Evolutionary conservation across 23 tunicate species (phyloP), one percentile per base, ranked within the genome.

Genomic region (Diplosoma virens): DNA sequence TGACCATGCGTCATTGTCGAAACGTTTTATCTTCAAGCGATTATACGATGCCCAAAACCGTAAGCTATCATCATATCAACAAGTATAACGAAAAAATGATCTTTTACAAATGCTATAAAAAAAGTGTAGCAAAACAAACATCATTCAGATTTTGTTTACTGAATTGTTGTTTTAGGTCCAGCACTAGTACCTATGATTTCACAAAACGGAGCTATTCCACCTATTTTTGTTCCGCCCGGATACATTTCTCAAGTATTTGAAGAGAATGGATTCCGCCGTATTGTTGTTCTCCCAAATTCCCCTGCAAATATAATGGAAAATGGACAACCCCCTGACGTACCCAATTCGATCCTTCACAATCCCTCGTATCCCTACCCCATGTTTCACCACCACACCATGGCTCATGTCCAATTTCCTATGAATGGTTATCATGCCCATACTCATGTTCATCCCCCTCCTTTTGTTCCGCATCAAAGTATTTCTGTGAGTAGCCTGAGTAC

Each of bases 171-270:
- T 63, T 4, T 45, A 87, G 94, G 94, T 34, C 94, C 94, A 29
- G 94, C 94, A 41, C 82, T 80, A 37, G 94, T 87, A 30, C 94
- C 94, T 9, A 87, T 87, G 94, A 73, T 74, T 1, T 87, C 81
- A 34, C 81, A 78, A 23, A 81, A 81, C 36, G 94, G 94, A 0
- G 71, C 82, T 9, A 87, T 87, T 11, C 94, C 94, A 2, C 81
- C 94, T 14, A 87, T 87, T 34, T 67, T 80, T 72, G 86, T 81
- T 58, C 94, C 94, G 1, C 86, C 79, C 5, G 94, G 94, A 20
- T 81, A 87, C 50, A 30, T 87, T 26, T 80, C 94, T 24, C 94
- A 87, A 17, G 94, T 87, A 34, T 80, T 80, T 33, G 94, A 87
- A 55, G 82, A 80, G 45, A 80, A 80, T 41, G 94, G 94, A 16